phyloP scores from a whole-genome alignment of 2,797 vertebrate species.

The Pteropus rufus region DNA sequence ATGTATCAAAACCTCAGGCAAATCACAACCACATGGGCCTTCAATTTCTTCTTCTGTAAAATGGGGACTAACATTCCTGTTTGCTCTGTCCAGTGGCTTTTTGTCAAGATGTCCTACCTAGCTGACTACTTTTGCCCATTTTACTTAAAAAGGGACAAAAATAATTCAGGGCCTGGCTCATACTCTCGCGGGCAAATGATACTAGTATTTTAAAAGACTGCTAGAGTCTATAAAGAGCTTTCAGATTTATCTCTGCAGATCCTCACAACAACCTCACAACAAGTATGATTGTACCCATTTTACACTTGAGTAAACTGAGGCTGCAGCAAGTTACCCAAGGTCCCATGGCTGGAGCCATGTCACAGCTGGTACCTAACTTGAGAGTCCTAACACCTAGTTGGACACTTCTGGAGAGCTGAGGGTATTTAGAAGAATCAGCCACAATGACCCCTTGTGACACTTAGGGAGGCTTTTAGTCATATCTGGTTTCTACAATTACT shows the following conservation, averaged over 20 bases:
- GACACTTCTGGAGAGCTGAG: not conserved
- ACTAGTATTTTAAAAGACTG: not conserved
- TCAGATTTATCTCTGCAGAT: not conserved
- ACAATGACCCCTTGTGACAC: not conserved
- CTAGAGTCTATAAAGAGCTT: not conserved
- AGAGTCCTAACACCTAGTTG: not conserved
- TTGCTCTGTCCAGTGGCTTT: not conserved
- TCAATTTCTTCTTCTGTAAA: not conserved
- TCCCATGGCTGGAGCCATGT: not conserved
- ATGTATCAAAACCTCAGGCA: not conserved
- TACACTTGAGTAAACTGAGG: not conserved
- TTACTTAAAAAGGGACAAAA: conserved; percentile 13
- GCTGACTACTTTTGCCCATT: not conserved
- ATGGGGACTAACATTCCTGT: not conserved
- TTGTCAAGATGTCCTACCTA: not conserved
- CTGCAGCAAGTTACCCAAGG: not conserved
- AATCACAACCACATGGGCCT: not conserved
- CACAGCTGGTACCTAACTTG: not conserved
- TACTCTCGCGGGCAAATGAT: not conserved
- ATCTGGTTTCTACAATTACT: not conserved
- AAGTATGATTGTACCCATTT: not conserved
- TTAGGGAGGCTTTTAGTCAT: not conserved
- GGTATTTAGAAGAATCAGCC: not conserved
- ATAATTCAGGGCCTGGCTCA: not conserved
- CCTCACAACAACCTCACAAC: not conserved